Evolutionary conservation across 2,888 invertebrate genomes (phyloP).

Genomic region (Epistrophella euchroma): DNA sequence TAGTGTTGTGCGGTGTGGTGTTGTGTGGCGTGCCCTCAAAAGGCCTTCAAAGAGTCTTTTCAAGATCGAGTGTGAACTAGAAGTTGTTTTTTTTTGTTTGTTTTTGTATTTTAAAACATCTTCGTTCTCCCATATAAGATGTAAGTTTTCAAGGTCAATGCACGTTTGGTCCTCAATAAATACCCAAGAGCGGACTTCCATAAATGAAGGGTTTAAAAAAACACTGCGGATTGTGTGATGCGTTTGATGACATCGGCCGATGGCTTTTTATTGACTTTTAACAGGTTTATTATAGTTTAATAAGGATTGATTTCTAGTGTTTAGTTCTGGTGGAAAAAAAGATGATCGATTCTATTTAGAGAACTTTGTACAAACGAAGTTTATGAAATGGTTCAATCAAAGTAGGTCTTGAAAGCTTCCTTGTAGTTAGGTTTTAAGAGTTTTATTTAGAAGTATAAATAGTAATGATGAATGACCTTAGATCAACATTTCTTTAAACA

Average conservation of each 20-base stretch:
- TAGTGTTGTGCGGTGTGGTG: background rate
- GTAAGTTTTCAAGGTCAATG: slow-evolving; percentile 72
- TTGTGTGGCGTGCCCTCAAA: slow-evolving; percentile 57
- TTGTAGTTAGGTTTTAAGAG: background rate
- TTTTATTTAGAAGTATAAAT: background rate
- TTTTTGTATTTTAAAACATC: slow-evolving; percentile 1
- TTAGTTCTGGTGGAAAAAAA: slow-evolving; percentile 14
- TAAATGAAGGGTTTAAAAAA: slow-evolving; percentile 57
- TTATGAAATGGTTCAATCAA: background rate
- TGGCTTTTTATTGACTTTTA: slow-evolving; percentile 22
- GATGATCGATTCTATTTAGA: background rate
- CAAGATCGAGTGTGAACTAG: slow-evolving; percentile 47
- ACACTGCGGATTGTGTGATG: slow-evolving; percentile 21
- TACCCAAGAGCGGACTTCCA: slow-evolving; percentile 31
- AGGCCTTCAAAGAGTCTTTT: slow-evolving; percentile 48
- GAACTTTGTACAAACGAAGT: background rate
- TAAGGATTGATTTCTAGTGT: slow-evolving; percentile 1
- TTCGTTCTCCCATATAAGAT: slow-evolving; percentile 31
- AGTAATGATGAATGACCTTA: background rate
- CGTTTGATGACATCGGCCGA: slow-evolving; percentile 7
- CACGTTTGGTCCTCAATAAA: slow-evolving; percentile 45
- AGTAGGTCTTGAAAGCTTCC: background rate
- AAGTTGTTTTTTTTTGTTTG: slow-evolving; percentile 18
- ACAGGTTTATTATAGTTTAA: slow-evolving; percentile 20
- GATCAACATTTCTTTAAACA: background rate